Evolutionary conservation across 1,140 invertebrate genomes (phyloP).

Genomic region (Oncopeltus fasciatus): DNA sequence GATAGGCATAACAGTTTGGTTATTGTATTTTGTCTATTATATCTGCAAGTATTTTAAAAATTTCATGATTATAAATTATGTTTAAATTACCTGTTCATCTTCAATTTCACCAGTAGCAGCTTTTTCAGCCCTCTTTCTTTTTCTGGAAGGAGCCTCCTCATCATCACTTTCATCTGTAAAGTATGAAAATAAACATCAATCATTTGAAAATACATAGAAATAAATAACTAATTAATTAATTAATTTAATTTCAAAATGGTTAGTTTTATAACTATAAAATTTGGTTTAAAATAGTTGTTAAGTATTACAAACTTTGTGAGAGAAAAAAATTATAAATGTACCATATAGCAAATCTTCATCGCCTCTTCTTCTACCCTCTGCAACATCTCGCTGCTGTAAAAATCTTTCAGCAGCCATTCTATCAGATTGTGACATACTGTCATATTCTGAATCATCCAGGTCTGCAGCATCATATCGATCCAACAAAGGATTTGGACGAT

Average conservation of each 20-base stretch:
- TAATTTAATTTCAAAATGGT: no score
- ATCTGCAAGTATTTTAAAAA: no score
- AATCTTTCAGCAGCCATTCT: constrained; percentile 75
- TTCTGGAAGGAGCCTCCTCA: constrained; percentile 45
- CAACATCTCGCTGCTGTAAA: constrained; percentile 71
- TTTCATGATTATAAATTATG: not conserved
- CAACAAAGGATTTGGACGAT: constrained; percentile 85
- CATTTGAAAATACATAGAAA: no score
- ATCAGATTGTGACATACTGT: constrained; percentile 69
- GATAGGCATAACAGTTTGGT: not conserved
- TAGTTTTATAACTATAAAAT: no score
- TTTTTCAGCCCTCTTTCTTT: constrained; percentile 70
- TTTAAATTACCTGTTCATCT: constrained; percentile 45
- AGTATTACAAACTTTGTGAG: not conserved
- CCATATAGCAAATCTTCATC: constrained; percentile 66
- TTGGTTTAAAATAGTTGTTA: not conserved
- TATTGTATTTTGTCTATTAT: no score
- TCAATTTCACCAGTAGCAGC: constrained; percentile 61
- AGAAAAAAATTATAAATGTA: constrained; percentile 17
- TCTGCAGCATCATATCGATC: constrained; percentile 76
- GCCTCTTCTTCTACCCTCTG: constrained; percentile 52
- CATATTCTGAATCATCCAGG: constrained; percentile 74
- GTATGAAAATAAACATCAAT: no score
- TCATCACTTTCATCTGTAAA: constrained; percentile 54
- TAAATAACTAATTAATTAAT: no score